Evolutionary conservation across 2,888 invertebrate genomes (phyloP).

Genomic region (Allophyes oxyacanthae): DNA sequence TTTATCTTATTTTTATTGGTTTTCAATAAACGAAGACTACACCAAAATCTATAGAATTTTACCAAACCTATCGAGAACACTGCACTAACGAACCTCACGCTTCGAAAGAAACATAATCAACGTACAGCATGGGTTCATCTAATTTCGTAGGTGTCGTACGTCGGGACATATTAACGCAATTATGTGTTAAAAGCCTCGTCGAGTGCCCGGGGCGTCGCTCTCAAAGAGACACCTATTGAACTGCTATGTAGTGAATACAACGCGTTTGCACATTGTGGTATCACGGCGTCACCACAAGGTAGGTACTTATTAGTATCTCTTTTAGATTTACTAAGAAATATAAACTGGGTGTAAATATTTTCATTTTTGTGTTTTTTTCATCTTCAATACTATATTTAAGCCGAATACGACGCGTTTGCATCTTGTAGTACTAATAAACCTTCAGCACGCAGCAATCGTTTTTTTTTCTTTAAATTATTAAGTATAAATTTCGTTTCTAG

Average conservation of each 20-base stretch:
- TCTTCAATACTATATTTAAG: too few species aligned
- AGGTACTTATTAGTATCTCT: too few species aligned
- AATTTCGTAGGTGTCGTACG: conserved; percentile 81
- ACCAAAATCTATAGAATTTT: neutral
- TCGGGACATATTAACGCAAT: conserved; percentile 83
- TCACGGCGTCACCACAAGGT: neutral
- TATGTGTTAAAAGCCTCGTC: conserved; percentile 84
- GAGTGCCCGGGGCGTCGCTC: conserved; percentile 74
- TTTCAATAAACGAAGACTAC: too few species aligned
- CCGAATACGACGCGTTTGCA: too few species aligned
- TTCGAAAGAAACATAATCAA: conserved; percentile 59
- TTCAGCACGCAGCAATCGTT: too few species aligned
- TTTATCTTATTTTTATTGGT: too few species aligned
- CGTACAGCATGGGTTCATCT: conserved; percentile 64
- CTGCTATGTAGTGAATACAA: conserved; percentile 47
- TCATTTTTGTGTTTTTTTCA: too few species aligned
- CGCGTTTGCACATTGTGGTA: conserved; percentile 52
- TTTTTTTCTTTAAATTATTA: too few species aligned
- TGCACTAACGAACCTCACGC: conserved; percentile 15
- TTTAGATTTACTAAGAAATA: too few species aligned
- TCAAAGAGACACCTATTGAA: conserved; percentile 71
- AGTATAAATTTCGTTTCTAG: too few species aligned
- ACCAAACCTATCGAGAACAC: neutral
- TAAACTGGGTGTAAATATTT: too few species aligned
- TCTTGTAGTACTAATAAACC: too few species aligned